These are phyloP conservation scores for Ostrea edulis DNA, from an alignment of 1,140 invertebrate genomes.

Conservation along the genomic window DNA sequence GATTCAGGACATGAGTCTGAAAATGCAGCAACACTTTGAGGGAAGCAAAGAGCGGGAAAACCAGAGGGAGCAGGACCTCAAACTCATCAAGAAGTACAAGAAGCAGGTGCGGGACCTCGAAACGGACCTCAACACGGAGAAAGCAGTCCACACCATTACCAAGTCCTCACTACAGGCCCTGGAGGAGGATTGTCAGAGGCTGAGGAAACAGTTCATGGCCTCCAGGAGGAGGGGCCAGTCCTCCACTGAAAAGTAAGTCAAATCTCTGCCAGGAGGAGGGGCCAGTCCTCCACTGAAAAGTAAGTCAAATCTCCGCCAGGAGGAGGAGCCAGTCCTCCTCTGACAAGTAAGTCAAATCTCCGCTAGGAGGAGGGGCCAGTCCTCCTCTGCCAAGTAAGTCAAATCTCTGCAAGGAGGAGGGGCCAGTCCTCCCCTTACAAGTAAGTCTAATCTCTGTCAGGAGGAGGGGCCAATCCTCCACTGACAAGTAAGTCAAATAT, in stretches of 20 bases:
- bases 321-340: constrained; percentile 55
- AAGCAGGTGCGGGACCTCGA: constrained; percentile 65
- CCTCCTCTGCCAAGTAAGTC: constrained; percentile 65
- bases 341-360: constrained; percentile 64
- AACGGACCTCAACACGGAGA: constrained; percentile 71
- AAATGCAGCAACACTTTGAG: constrained; percentile 71
- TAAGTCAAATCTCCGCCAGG: constrained; percentile 57
- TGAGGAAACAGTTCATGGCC: constrained; percentile 68
- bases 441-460: too few species aligned
- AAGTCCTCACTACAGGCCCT: constrained; percentile 68
- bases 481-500: too few species aligned
- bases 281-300: constrained; percentile 64
- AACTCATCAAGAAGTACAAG: constrained; percentile 58
- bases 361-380: constrained; percentile 58
- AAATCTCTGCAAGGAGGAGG: too few species aligned
- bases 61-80: constrained; percentile 52
- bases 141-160: constrained; percentile 73
- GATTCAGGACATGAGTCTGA: constrained; percentile 71
- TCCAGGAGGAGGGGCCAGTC: constrained; percentile 59
- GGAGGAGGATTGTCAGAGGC: constrained; percentile 72
- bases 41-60: constrained; percentile 57
- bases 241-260: constrained; percentile 65
- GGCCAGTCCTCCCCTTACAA: too few species aligned
- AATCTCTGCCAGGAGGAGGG: constrained; percentile 51
- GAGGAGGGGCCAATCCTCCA: too few species aligned